Percentiles rank a stretch among this genome's conserved stretches.
Conservation (phyloP, 2,113 vertebrate species). For the Actinemys pallida region DNA sequence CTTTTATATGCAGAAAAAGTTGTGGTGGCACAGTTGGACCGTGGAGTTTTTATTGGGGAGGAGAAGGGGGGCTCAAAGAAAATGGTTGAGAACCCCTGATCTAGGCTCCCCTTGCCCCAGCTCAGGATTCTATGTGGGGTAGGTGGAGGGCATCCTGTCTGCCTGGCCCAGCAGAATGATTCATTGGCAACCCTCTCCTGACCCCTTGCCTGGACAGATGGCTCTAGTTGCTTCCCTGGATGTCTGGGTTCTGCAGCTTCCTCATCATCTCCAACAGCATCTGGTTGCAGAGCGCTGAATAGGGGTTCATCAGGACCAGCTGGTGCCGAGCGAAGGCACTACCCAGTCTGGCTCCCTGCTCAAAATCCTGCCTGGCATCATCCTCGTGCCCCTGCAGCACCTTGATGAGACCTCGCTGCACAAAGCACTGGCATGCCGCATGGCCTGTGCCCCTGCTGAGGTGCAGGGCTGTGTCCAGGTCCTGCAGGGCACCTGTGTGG, state of each 20-base stretch:
- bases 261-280: conserved; percentile 90
- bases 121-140: not conserved
- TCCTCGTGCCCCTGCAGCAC: conserved; percentile 81
- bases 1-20: too few species aligned
- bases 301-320: conserved; percentile 90
- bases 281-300: conserved; percentile 94
- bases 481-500: conserved; percentile 85
- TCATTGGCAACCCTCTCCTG: not conserved
- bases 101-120: not conserved
- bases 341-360: conserved; percentile 86
- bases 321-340: conserved; percentile 91
- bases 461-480: conserved; percentile 85
- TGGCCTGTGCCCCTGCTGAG: conserved; percentile 83
- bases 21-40: too few species aligned
- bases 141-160: not conserved
- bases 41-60: too few species aligned
- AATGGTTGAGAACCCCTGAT: too few species aligned
- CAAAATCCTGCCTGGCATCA: conserved; percentile 84
- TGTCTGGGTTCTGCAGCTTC: conserved; percentile 80
- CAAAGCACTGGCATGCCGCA: conserved; percentile 87
- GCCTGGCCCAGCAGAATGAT: not conserved
- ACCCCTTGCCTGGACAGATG: fast-evolving
- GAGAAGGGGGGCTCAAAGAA: too few species aligned
- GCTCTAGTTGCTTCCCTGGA: not conserved
- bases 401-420: conserved; percentile 90